Evolutionary conservation across 2,888 invertebrate genomes (phyloP), one percentile per base, ranked within the genome.

Genomic region (Altica lythri): DNA sequence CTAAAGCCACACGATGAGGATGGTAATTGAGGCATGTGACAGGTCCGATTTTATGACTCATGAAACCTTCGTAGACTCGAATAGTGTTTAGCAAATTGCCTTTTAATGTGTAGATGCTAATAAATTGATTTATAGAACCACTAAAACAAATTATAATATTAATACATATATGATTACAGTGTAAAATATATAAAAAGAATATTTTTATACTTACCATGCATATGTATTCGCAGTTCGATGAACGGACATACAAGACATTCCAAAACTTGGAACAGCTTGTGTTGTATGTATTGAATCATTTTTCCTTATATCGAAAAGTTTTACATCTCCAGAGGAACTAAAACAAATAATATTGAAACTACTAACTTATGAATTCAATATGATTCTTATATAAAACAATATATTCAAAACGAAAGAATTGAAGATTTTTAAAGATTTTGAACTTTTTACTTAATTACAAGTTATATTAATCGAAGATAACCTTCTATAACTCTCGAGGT

Each of bases 61-160:
- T 90, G 79, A 96, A 95, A 48, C 95, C 94, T 73, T 95, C 95
- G 76, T 95, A 91, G 75, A 89, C 88, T 73, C 90, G 89, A 72
- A 95, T 88, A 2, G 87, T 84, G 75, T 90, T 92, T 53, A 93
- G 80, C 35, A 81, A 77, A 14, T 81, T 78, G 35, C 94, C 95
- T 61, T 83, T 82, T 65, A 87, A 80, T 69, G 87, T 87, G 77
- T 86, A 89, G 48, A 92, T 81, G 68, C 84, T 86, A 67, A 95
- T 90, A 76, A 85, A 86, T 72, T 89, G 90, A 78, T 86, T 86
- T 62, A 84, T 79, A 1, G 89, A 86, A 13, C 90, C 90, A 71
- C 90, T 90, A 76, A 38, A 76, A 75, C n/a, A n/a, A n/a, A n/a
- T 60, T 57, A 61, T 63, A 27, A 22, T 55, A 46, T 27, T 5